Evolutionary conservation across 2,797 vertebrate genomes (phyloP), one percentile per base, ranked within the genome.

Genomic region (Tachyglossus aculeatus): DNA sequence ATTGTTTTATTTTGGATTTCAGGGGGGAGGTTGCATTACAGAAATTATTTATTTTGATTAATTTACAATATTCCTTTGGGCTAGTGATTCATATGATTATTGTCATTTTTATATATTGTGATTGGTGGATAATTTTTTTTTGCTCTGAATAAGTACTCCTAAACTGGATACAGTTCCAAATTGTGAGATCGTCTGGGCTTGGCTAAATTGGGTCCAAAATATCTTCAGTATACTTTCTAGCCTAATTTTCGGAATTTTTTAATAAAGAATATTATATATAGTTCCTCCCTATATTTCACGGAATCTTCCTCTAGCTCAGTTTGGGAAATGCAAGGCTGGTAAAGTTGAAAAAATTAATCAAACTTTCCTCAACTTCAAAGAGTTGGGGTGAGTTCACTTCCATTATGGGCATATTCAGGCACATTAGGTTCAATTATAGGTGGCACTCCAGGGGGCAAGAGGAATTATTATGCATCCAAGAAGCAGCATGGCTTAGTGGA

Each of bases 81-180:
- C 45, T 15, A 33, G 37, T 45, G 37, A 57, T 16, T 36, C 11
- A n/a, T 45, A 24, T 40, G 19, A 4, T 70, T 55, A 39, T 13
- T 36, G 44, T 40, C 51, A 34, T 33, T 57, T 56, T 79, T 61
- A 15, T 61, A 34, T 58, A 64, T 71, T 47, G n/a, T 66, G 19
- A 55, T 39, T 56, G 27, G 13, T 21, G 38, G 16, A 43, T 65
- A 41, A 11, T 59, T 71, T 69, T 55, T 53, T 37, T 51, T 76
- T 32, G 9, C 59, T 36, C 39, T 65, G 53, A 61, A 48, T 47
- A 48, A 66, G 58, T 67, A 18, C 34, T 56, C 45, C 45, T 50
- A 56, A n/a, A 31, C 18, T 32, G 29, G 73, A 14, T 10, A 4
- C 14, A n/a, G 44, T 38, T 38, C 25, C 38, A 36, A 58, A 37